A percentile compares a stretch with the other conserved stretches of the same genome.
Evolutionary conservation across 1,140 invertebrate genomes (phyloP).

Genomic region (Drosophila novamexicana): DNA sequence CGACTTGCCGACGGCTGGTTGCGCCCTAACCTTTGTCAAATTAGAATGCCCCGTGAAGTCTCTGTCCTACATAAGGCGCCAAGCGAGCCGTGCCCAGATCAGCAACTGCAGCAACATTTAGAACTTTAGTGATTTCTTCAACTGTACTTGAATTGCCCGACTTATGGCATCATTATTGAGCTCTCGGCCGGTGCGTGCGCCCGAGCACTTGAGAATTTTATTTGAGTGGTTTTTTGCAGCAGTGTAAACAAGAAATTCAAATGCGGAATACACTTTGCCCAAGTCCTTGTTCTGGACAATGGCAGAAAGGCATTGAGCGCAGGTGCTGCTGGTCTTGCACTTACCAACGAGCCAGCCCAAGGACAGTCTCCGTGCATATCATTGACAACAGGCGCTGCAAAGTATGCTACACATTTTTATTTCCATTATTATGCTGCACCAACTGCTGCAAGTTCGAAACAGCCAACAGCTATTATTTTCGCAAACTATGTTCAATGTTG

Average conservation of each 20-base stretch:
- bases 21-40: slow-evolving; percentile 27
- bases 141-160: slow-evolving; percentile 54
- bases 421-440: slow-evolving; percentile 13
- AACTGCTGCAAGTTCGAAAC: slow-evolving; percentile 15
- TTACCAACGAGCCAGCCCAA: slow-evolving; percentile 48
- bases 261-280: slow-evolving; percentile 44
- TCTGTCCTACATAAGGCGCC: slow-evolving; percentile 30
- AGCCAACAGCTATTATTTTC: background rate
- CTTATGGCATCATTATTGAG: slow-evolving; percentile 61
- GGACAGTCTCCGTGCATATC: slow-evolving; percentile 48
- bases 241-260: slow-evolving; percentile 55
- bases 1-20: slow-evolving; percentile 28
- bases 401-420: slow-evolving; percentile 46
- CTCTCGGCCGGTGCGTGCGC: slow-evolving; percentile 12
- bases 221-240: slow-evolving; percentile 57
- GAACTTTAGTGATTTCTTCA: slow-evolving; percentile 43
- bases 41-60: slow-evolving; percentile 17
- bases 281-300: slow-evolving; percentile 50
- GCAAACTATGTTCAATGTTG: background rate
- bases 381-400: slow-evolving; percentile 25
- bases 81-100: slow-evolving; percentile 37
- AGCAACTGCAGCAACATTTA: slow-evolving; percentile 1
- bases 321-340: slow-evolving; percentile 69
- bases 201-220: slow-evolving; percentile 62
- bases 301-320: slow-evolving; percentile 65